Evolutionary conservation across 35 echinoderm and acorn worm species (phyloP).

Genomic region (Hemicentrotus pulcherrimus): DNA sequence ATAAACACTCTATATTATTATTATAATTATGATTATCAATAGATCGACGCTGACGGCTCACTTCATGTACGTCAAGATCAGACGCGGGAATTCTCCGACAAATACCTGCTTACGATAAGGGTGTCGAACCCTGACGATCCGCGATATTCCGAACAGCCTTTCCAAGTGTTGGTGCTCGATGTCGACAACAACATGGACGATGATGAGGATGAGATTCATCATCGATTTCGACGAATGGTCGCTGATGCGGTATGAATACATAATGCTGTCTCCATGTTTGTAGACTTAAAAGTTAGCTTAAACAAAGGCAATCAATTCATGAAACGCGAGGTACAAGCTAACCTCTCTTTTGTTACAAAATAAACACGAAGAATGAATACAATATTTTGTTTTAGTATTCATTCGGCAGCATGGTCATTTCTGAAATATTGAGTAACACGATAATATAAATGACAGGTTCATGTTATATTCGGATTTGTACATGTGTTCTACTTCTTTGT

Average conservation of each 20-base stretch:
- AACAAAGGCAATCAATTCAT: neutral
- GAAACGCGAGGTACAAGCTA: neutral
- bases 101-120: neutral
- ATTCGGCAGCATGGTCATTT: too few relatives aligned
- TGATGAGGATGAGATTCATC: neutral
- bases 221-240: neutral
- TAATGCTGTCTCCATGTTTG: neutral
- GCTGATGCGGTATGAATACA: neutral
- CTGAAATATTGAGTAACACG: too few relatives aligned
- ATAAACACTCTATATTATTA: too few relatives aligned
- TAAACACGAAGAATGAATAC: neutral
- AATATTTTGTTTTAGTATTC: too few relatives aligned
- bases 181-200: neutral
- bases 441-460: too few relatives aligned
- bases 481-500: too few relatives aligned
- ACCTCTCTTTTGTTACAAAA: neutral
- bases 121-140: neutral
- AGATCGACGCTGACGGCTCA: neutral
- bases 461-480: too few relatives aligned
- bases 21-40: neutral
- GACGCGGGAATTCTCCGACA: neutral
- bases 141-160: neutral
- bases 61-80: neutral
- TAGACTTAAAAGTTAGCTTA: neutral
- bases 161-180: too few relatives aligned